Conservation (phyloP, 1,140 invertebrate genomes). For the Dendroctonus ponderosae region DNA sequence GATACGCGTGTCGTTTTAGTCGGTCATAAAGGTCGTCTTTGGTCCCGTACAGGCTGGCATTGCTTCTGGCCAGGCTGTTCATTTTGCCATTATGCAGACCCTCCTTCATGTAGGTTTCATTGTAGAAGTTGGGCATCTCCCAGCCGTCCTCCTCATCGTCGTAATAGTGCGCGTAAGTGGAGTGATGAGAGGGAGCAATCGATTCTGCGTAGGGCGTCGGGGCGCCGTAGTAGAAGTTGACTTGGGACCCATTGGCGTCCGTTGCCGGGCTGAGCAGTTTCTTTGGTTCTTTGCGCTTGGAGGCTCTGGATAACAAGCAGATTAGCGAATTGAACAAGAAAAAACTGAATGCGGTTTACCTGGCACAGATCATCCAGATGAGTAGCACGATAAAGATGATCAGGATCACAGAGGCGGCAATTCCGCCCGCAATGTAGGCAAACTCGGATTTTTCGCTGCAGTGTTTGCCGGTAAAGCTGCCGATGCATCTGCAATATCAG, state of each 20-base stretch:
- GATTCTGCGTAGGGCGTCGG: constrained; percentile 90
- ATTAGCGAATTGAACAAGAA: constrained; percentile 2
- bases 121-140: constrained; percentile 98
- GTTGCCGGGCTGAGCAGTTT: constrained; percentile 82
- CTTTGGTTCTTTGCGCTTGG: constrained; percentile 81
- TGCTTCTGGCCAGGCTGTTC: constrained; percentile 87
- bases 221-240: constrained; percentile 94
- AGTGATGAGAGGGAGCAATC: constrained; percentile 92
- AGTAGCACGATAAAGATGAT: constrained; percentile 89
- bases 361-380: constrained; percentile 96
- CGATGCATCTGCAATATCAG: constrained; percentile 64
- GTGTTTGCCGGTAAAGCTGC: constrained; percentile 88
- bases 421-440: constrained; percentile 90
- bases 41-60: constrained; percentile 91
- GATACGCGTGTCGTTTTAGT: constrained; percentile 92
- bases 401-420: constrained; percentile 86
- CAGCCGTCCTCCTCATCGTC: constrained; percentile 93
- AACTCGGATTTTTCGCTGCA: constrained; percentile 91
- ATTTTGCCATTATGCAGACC: constrained; percentile 82
- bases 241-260: constrained; percentile 86
- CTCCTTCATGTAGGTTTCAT: constrained; percentile 95
- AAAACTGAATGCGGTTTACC: constrained; percentile 54
- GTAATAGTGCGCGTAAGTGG: constrained; percentile 93
- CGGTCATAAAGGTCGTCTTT: constrained; percentile 95
- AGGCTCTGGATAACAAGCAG: constrained; percentile 58